These are phyloP conservation scores for Hyperoodon ampullatus DNA, from an alignment of 2,113 vertebrate species.

Conservation along the genomic window DNA sequence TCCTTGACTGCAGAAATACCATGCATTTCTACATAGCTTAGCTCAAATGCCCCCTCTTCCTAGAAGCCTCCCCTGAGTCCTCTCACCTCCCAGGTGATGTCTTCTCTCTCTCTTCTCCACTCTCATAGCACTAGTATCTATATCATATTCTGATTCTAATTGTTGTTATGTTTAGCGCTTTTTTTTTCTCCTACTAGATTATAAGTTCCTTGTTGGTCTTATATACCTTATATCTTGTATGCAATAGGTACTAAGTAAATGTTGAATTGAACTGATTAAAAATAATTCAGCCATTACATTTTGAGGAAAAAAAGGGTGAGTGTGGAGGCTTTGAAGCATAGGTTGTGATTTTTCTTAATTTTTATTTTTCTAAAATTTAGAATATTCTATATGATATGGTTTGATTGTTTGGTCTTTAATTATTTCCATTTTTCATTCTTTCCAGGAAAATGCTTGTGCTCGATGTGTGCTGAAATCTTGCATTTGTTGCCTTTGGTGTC, in stretches of 20 bases:
- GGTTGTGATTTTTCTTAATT: neutral
- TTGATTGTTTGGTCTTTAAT: constrained; percentile 41
- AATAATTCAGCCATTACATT: constrained; percentile 2
- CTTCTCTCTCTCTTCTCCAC: neutral
- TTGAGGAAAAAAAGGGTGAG: neutral
- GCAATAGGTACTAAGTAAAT: neutral
- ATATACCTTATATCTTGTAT: neutral
- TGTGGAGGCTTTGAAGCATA: neutral
- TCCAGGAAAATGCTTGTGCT: constrained; percentile 96
- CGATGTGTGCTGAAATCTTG: constrained; percentile 97
- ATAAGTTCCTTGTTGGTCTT: neutral
- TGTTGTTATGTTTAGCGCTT: neutral
- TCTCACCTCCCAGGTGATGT: neutral
- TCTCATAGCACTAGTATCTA: neutral
- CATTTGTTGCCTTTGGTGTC: constrained; percentile 99
- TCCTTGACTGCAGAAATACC: neutral
- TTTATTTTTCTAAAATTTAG: neutral
- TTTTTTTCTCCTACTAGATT: neutral
- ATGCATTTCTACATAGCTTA: neutral
- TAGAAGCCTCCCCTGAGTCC: neutral
- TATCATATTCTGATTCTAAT: neutral
- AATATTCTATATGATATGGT: neutral
- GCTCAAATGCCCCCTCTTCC: neutral
- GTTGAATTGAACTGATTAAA: neutral
- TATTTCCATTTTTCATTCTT: neutral